Conservation (phyloP, 2,797 vertebrate species). For the Poecilia wingei region DNA sequence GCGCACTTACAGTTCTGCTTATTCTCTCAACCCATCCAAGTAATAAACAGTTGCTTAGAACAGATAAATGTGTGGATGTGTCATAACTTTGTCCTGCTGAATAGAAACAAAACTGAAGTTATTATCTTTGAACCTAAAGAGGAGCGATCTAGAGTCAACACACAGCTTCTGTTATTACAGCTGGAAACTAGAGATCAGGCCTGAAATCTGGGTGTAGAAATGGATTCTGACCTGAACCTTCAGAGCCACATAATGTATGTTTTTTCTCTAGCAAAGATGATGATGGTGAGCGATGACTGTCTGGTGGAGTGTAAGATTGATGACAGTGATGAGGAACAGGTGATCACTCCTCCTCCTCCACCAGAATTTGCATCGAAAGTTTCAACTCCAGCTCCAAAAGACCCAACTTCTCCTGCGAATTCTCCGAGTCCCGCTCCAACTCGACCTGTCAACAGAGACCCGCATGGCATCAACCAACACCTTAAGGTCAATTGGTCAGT, state of each 20-base stretch:
- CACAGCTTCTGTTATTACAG: too few species aligned
- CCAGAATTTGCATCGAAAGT: slow-evolving; percentile 73
- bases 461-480: slow-evolving; percentile 81
- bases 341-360: slow-evolving; percentile 69
- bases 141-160: too few species aligned
- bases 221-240: too few species aligned
- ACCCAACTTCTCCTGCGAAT: slow-evolving; percentile 52
- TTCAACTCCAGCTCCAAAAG: slow-evolving; percentile 48
- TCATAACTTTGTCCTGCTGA: too few species aligned
- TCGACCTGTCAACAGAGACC: slow-evolving; percentile 74
- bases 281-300: slow-evolving; percentile 77
- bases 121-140: too few species aligned
- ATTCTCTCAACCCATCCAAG: neutral
- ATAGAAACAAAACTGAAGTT: too few species aligned
- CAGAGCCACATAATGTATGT: neutral
- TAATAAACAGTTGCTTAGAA: too few species aligned
- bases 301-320: slow-evolving; percentile 83
- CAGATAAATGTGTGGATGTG: too few species aligned
- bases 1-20: neutral
- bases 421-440: slow-evolving; percentile 23
- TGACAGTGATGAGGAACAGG: slow-evolving; percentile 68
- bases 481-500: slow-evolving; percentile 68
- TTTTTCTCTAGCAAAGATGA: slow-evolving; percentile 48
- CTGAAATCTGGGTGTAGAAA: too few species aligned
- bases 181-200: too few species aligned